Evolutionary conservation across 1,140 invertebrate genomes (phyloP), one percentile per base, ranked within the genome.

Genomic region (Coelopa frigida): DNA sequence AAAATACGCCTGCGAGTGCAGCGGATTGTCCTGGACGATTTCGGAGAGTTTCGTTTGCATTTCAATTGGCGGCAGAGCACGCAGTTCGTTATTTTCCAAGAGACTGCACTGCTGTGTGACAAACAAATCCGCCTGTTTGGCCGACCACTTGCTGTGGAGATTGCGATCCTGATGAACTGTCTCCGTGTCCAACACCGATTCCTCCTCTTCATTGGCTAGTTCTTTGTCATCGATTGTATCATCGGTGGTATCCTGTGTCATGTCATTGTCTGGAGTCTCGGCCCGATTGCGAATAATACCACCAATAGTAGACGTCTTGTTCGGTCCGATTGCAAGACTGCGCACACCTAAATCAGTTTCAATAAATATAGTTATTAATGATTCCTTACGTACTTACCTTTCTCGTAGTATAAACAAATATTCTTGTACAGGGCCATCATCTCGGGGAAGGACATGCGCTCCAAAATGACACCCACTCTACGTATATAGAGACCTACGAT

Each of bases 1-100:
- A 63, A 88, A 94, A 76, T 94, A 88, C 81, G 87, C 83, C 73
- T 91, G 88, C 10, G 87, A 80, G 62, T 86, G 81, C 40, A 89
- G 81, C 14, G 87, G 87, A 72, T 88, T 86, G 51, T 83, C 81
- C 56, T 79, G 77, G 31, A 91, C 76, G 33, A 94, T 82, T 59
- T 85, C 80, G 54, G 77, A 77, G 24, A 93, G 82, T 56, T 80
- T 82, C 48, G 76, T 75, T 59, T 92, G 88, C 31, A 94, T 68
- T 51, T 85, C 76, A 48, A 75, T 72, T 0, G 89, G 85, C n/a
- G 80, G 68, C 50, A 91, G 62, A 2, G 89, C 89, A 56, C 81
- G 81, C 27, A 78, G 77, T 55, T 89, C 86, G 70, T 91, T 85
- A 21, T 81, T 85, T 60, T 87, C 81, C 44, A 93, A 62, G 38